A percentile compares a stretch with the other conserved stretches of the same genome.
Conservation (phyloP, 23 tunicate genomes). For the Botrylloides violaceus region DNA sequence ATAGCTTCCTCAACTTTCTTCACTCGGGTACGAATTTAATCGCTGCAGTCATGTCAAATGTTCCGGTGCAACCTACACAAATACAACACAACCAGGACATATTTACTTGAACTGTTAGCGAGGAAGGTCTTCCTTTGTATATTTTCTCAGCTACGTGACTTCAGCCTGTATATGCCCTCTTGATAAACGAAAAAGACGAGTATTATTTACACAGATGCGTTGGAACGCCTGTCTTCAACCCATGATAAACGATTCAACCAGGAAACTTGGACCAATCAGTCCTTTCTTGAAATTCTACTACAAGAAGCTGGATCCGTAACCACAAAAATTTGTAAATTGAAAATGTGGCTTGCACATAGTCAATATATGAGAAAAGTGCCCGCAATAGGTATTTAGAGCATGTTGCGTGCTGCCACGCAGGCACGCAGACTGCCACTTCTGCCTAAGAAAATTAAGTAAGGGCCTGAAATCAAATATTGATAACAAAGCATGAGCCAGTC, state of each 20-base stretch:
- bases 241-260: neutral
- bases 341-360: too few relatives aligned
- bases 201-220: neutral
- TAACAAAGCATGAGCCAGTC: too few relatives aligned
- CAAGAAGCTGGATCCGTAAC: too few relatives aligned
- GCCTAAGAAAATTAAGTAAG: too few relatives aligned
- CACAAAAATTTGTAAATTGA: too few relatives aligned
- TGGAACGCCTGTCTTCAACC: neutral
- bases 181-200: neutral
- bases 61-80: neutral
- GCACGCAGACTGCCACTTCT: too few relatives aligned
- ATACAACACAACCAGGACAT: neutral
- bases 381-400: too few relatives aligned
- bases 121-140: neutral
- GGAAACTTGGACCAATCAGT: too few relatives aligned
- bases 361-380: too few relatives aligned
- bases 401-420: too few relatives aligned
- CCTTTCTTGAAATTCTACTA: too few relatives aligned
- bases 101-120: neutral
- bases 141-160: neutral
- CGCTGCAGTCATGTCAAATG: neutral
- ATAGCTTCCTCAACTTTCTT: neutral
- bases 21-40: neutral
- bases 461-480: too few relatives aligned
- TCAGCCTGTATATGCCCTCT: neutral